A percentile compares a stretch with the other conserved stretches of the same genome.
phyloP scores from a whole-genome alignment of 2,888 invertebrate genomes.

The Punctoribates punctum region DNA sequence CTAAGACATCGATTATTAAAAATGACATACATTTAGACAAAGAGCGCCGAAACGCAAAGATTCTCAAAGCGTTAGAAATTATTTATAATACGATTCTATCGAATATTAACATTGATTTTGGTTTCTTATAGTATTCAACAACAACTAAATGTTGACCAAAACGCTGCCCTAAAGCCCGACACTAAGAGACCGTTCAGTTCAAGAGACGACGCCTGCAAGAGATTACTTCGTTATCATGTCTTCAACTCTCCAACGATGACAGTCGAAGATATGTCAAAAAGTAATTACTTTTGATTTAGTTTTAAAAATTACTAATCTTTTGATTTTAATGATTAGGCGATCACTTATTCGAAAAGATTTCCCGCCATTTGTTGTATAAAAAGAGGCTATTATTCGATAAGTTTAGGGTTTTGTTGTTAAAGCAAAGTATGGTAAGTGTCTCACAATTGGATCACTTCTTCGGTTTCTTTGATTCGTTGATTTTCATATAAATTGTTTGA shows the following conservation, averaged over 20 bases:
- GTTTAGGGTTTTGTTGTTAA: slow-evolving; percentile 67
- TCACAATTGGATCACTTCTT: slow-evolving; percentile 31
- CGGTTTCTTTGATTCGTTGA: slow-evolving; percentile 10
- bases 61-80: slow-evolving; percentile 23
- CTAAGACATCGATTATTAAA: slow-evolving; percentile 25
- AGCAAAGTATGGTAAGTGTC: slow-evolving; percentile 69
- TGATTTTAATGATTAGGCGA: slow-evolving; percentile 48
- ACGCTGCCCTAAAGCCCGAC: slow-evolving; percentile 69
- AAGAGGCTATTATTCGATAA: slow-evolving; percentile 68
- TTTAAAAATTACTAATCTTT: neutral
- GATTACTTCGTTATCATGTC: slow-evolving; percentile 72
- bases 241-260: slow-evolving; percentile 60
- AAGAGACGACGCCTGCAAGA: slow-evolving; percentile 67
- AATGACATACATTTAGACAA: neutral
- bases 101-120: neutral
- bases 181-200: slow-evolving; percentile 64
- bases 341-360: slow-evolving; percentile 50
- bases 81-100: neutral
- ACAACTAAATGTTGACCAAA: slow-evolving; percentile 70
- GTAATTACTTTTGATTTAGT: slow-evolving; percentile 46
- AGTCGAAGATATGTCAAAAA: slow-evolving; percentile 48
- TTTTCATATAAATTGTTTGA: neutral
- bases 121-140: slow-evolving; percentile 64
- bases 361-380: slow-evolving; percentile 65
- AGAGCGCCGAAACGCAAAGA: slow-evolving; percentile 19